Evolutionary conservation across 2,113 vertebrate genomes (phyloP), one percentile per base, ranked within the genome.

Genomic region (Ranitomeya imitator): DNA sequence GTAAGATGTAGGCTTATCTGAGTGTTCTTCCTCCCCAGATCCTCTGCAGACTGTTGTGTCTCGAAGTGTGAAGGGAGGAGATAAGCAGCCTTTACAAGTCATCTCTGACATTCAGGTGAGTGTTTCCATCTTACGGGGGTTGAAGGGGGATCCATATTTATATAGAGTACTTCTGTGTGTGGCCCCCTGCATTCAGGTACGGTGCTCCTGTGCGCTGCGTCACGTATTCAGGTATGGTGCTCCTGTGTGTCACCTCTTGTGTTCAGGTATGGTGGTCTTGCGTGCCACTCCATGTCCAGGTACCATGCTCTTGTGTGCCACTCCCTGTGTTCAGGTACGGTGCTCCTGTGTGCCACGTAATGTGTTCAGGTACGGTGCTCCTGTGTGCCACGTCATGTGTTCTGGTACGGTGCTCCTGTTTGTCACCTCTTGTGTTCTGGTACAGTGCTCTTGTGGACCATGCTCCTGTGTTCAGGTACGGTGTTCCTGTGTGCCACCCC

Each of bases 1-100:
- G 16, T 73, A 7, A 23, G 23, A 15, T 14, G 69, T 11, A 6
- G 26, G 16, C 69, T 73, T 15, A 74, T 19, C 71, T 14, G 0
- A 13, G 61, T 69, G 18, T 51, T 23, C n/a, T 23, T 71, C 21
- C 7, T 45, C 4, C n/a, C 51, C 59, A 95, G 94, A 90, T 18
- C 19, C 91, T 0, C 0, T 7, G 26, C 93, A 95, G 60, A 90
- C 79, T 0, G 60, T 73, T 15, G 82, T 89, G 12, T 65, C 82
- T 14, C 88, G 89, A 90, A 91, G 90, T 0, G 37, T 73, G 0
- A 67, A 61, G 0, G 90, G 90, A 0, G 3, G 13, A 0, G 89
- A 89, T 16, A 67, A 65, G 26, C 89, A 69, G 26, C 89, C 85
- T 0, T 3, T 71, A 16, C n/a, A 0, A 60, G 0, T 76, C 23